Evolutionary conservation across 2,888 invertebrate genomes (phyloP), one percentile per base, ranked within the genome.

Genomic region (Scelioninae gen. 1): DNA sequence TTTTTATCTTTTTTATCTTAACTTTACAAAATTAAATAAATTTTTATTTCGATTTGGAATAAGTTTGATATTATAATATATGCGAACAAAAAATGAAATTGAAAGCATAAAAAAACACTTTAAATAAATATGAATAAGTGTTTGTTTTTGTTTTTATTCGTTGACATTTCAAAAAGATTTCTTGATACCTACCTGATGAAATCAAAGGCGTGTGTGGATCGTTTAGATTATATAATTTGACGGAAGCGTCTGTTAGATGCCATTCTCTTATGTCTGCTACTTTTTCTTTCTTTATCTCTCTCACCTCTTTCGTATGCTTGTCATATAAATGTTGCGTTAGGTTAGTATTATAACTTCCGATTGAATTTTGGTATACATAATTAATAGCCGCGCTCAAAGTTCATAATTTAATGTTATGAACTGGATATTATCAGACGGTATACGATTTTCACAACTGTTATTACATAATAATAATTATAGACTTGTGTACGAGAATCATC

Each of bases 211-310:
- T 29, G 29, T 23, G 29, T 29, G 29, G 13, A 51, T 11, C 11
- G 23, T 51, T 29, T 51, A 11, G 23, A 29, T 51, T 51, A 51
- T 51, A 5, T 51, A 51, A 51, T 51, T 51, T 29, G 29, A 47
- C 51, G 16, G 29, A 11, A 29, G 23, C 51, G 29, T 51, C 51
- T 23, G 51, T 51, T 51, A 29, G 51, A 29, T 51, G 11, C 51
- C 8, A 51, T 51, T 23, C 47, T 7, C 16, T 49, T 49, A 4
- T 6, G 38, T 38, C 38, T 23, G 23, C 23, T 13, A 13, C 2
- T 16, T 49, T 16, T 51, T 29, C 10, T 29, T 10, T 51, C 29
- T 47, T 5, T 16, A 7, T 47, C 16, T 5, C 47, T 47, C 5
- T 47, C 16, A 6, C 16, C 29, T 29, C 51, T 51, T 51, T 51